Evolutionary conservation across 1,140 invertebrate species (phyloP), one percentile per base, ranked within the genome.

Genomic region (Laupala kohalensis): DNA sequence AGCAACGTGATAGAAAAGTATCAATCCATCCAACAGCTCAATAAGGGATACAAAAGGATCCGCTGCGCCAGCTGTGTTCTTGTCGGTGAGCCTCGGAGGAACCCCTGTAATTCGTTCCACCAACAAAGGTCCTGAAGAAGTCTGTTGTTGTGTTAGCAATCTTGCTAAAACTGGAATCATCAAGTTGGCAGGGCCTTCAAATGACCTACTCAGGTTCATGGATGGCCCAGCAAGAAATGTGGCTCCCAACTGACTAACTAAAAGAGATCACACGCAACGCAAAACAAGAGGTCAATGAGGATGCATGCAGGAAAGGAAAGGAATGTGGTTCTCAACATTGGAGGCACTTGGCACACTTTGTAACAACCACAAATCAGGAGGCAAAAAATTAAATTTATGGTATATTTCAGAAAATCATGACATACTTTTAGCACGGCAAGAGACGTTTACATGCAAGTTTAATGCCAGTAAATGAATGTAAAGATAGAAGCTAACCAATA

Each of bases 1-100:
- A 27, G 85, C 83, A 65, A 85, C 83, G 70, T 89, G 86, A 75
- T 90, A 92, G 69, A 92, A 81, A 0, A 90, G 79, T 15, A 92
- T 83, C 1, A 90, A 81, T 24, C 87, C 86, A 78, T 92, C 89
- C 0, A 92, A 75, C 3, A 92, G 77, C 75, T 90, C 86, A 6
- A 86, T 74, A 9, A 86, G 77, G 0, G 84, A 85, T 0, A 76
- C 72, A 6, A 76, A 78, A 15, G 81, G 73, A 74, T 86, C 82
- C 4, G 82, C 78, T 24, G 79, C 71, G 0, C 83, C 85, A 67
- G n/a, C 24, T 6, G 28, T 66, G 19, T 15, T 62, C 29, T 67
- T 25, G 25, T 64, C 53, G 6, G 28, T 53, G 9, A 53, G 37
- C n/a, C 19, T 29, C 6, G 26, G 30, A 1, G 4, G 24, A 19